These are phyloP conservation scores for Choloepus didactylus DNA, from an alignment of 2,797 vertebrate species.

Conservation along the genomic window DNA sequence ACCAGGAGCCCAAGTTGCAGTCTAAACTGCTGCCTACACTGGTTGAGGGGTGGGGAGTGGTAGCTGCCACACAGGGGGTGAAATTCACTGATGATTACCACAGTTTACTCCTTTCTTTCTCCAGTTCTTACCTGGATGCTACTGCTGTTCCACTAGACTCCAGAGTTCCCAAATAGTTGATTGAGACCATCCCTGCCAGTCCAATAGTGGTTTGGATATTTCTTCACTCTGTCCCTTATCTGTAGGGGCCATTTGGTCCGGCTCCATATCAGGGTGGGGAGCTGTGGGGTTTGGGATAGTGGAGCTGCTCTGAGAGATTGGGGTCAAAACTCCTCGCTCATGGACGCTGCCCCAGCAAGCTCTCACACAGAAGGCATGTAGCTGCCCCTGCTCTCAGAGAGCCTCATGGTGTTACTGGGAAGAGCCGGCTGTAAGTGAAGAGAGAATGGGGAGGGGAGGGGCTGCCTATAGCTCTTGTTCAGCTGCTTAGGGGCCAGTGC, in stretches of 20 bases:
- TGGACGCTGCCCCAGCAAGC: background rate
- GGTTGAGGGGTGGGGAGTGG: too few relatives aligned
- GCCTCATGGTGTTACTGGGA: background rate
- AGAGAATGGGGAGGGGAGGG: rapidly evolving
- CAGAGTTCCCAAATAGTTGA: too few relatives aligned
- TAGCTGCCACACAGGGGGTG: too few relatives aligned
- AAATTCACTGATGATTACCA: too few relatives aligned
- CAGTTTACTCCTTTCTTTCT: too few relatives aligned
- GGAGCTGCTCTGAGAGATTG: background rate
- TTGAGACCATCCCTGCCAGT: too few relatives aligned
- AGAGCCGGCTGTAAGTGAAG: too few relatives aligned
- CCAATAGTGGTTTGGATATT: background rate
- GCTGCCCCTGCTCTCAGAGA: background rate
- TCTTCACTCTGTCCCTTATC: background rate
- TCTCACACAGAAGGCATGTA: background rate
- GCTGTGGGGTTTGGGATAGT: background rate
- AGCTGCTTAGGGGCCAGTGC: background rate
- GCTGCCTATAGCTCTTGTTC: rapidly evolving
- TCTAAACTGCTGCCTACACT: too few relatives aligned
- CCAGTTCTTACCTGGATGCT: too few relatives aligned
- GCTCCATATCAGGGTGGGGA: background rate
- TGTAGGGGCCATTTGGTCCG: background rate
- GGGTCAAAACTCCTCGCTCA: background rate
- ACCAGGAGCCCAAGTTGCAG: too few relatives aligned
- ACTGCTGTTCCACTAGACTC: too few relatives aligned